Evolutionary conservation across 2,797 vertebrate genomes (phyloP).

Genomic region (Cichlasoma orientale): DNA sequence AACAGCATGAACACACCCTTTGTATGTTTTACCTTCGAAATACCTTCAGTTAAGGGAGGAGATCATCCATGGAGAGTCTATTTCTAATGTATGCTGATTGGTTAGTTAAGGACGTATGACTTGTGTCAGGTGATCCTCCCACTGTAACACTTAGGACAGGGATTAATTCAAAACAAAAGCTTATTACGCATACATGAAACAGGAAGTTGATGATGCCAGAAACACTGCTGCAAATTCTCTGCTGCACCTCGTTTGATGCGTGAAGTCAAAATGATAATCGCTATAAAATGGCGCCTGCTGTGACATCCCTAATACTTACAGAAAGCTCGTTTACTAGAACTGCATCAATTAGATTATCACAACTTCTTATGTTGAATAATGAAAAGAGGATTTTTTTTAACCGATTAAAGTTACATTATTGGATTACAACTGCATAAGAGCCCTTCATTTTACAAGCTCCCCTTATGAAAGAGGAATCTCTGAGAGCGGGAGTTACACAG

Average conservation of each 20-base stretch:
- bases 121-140: background rate
- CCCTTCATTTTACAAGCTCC: too few relatives aligned
- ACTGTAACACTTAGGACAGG: background rate
- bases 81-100: background rate
- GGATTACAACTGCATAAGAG: too few relatives aligned
- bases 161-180: background rate
- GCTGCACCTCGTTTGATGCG: background rate
- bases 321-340: background rate
- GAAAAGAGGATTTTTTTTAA: too few relatives aligned
- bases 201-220: background rate
- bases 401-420: too few relatives aligned
- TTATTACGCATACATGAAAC: background rate
- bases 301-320: background rate
- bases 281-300: background rate
- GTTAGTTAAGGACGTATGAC: background rate
- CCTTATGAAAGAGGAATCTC: too few relatives aligned
- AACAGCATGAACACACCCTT: too few relatives aligned
- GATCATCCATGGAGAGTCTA: background rate
- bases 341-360: background rate
- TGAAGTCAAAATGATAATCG: background rate
- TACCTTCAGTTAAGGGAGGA: background rate
- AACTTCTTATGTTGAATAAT: background rate
- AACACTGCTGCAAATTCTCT: background rate
- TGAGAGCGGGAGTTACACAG: too few relatives aligned
- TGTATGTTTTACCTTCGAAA: too few relatives aligned